Conservation (phyloP, 1,140 invertebrate species). For the Dinothrombium tinctorium region DNA sequence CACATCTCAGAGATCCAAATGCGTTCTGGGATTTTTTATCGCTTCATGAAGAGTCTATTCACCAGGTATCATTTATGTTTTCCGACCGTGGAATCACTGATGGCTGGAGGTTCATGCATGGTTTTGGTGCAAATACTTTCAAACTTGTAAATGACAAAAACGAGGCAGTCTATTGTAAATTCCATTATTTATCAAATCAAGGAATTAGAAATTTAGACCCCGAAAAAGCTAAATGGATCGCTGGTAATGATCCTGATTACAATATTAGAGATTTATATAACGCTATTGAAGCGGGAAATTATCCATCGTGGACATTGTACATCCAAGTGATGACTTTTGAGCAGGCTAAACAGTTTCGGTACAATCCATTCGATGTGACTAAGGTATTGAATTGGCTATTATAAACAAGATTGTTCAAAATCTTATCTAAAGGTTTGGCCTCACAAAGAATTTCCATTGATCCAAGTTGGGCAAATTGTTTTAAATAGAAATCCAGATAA, state of each 20-base stretch:
- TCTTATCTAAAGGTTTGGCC: neutral
- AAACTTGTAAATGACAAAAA: constrained; percentile 62
- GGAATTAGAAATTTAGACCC: constrained; percentile 52
- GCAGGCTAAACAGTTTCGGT: constrained; percentile 33
- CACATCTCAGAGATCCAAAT: constrained; percentile 82
- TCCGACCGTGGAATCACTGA: constrained; percentile 80
- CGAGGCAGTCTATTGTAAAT: constrained; percentile 63
- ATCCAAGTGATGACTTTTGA: constrained; percentile 35
- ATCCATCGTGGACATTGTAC: constrained; percentile 51
- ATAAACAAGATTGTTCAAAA: neutral
- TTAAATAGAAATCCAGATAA: constrained; percentile 72
- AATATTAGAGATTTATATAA: constrained; percentile 65
- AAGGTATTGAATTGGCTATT: constrained; percentile 28
- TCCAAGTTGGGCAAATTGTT: constrained; percentile 67
- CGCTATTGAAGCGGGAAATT: constrained; percentile 51
- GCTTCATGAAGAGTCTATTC: constrained; percentile 41
- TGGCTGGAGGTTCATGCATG: constrained; percentile 80
- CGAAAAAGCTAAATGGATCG: constrained; percentile 22
- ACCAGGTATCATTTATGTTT: constrained; percentile 68
- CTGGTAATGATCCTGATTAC: constrained; percentile 65
- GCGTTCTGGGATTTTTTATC: constrained; percentile 50
- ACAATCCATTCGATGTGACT: constrained; percentile 77
- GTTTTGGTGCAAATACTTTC: constrained; percentile 85
- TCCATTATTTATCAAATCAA: constrained; percentile 64
- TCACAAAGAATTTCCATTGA: constrained; percentile 65